phyloP scores from a whole-genome alignment of 2,888 invertebrate genomes.

The Zeuzera pyrina region DNA sequence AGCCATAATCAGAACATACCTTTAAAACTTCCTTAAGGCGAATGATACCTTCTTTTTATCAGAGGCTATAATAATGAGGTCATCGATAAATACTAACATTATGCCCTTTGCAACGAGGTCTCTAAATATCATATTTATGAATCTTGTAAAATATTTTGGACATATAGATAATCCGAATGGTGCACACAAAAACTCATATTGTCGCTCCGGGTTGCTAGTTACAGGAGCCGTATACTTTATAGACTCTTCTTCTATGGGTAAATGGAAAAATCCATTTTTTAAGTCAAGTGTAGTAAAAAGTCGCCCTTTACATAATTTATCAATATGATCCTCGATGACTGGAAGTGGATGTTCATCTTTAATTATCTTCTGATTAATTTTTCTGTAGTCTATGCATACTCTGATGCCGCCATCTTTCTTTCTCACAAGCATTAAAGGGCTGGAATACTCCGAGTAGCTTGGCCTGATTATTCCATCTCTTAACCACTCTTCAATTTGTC shows the following conservation, averaged over 20 bases:
- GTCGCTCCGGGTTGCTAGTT: too few species aligned
- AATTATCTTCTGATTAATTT: conserved; percentile 30
- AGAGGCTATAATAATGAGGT: conserved; percentile 10
- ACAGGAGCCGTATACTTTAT: conserved; percentile 31
- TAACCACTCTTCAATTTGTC: conserved; percentile 13
- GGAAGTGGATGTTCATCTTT: conserved; percentile 34
- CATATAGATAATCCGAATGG: conserved; percentile 40
- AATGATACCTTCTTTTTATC: conserved; percentile 11
- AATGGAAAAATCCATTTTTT: conserved; percentile 36
- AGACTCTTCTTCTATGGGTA: conserved; percentile 19
- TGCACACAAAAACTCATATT: conserved; percentile 36
- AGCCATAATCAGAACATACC: conserved; percentile 16
- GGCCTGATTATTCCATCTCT: conserved; percentile 8
- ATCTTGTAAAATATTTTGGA: conserved; percentile 33
- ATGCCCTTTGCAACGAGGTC: conserved; percentile 15
- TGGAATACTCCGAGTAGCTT: conserved; percentile 16
- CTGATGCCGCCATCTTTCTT: conserved; percentile 15
- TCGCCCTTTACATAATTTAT: conserved; percentile 27
- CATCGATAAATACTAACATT: conserved; percentile 13
- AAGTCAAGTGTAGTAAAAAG: conserved; percentile 22
- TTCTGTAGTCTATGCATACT: conserved; percentile 37
- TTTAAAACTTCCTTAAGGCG: conserved; percentile 10
- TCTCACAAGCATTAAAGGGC: conserved; percentile 14
- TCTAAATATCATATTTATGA: conserved; percentile 24
- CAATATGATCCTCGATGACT: conserved; percentile 33